Percentiles rank a stretch among this genome's conserved stretches.
phyloP scores from a whole-genome alignment of 2,888 invertebrate genomes.

The Heliconius aoede region DNA sequence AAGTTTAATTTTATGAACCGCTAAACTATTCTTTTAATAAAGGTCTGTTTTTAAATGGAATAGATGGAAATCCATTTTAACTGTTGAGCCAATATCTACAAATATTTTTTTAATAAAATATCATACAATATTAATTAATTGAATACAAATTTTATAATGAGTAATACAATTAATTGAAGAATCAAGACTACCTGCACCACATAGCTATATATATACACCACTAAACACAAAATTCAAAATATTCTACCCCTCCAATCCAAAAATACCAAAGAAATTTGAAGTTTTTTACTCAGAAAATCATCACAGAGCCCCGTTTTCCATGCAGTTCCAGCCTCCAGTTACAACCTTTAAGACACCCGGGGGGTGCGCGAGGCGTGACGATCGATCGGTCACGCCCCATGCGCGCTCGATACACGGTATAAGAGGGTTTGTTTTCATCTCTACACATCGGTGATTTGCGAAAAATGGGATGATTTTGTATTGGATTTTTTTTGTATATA shows the following conservation, averaged over 20 bases:
- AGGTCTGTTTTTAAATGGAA: too few species aligned
- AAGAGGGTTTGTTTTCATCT: constrained; percentile 42
- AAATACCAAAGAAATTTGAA: not conserved
- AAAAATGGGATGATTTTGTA: constrained; percentile 15
- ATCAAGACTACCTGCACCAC: not conserved
- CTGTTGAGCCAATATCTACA: too few species aligned
- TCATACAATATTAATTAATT: too few species aligned
- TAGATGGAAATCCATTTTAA: too few species aligned
- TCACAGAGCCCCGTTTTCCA: constrained; percentile 5
- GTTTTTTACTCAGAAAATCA: not conserved
- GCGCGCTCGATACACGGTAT: constrained; percentile 47
- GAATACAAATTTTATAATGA: too few species aligned
- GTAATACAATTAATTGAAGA: too few species aligned
- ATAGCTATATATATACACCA: not conserved
- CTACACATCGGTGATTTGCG: constrained; percentile 35
- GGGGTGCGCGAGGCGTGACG: constrained; percentile 49
- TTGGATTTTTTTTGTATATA: not conserved
- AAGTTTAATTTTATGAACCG: not conserved
- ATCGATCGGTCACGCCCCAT: constrained; percentile 73
- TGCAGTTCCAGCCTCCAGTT: constrained; percentile 23
- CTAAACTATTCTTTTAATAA: not conserved
- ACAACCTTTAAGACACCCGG: constrained; percentile 46
- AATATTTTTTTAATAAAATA: too few species aligned
- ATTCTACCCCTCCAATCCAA: not conserved
- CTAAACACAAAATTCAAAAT: not conserved